phyloP scores from a whole-genome alignment of 2,797 vertebrate species.

The Betta splendens region DNA sequence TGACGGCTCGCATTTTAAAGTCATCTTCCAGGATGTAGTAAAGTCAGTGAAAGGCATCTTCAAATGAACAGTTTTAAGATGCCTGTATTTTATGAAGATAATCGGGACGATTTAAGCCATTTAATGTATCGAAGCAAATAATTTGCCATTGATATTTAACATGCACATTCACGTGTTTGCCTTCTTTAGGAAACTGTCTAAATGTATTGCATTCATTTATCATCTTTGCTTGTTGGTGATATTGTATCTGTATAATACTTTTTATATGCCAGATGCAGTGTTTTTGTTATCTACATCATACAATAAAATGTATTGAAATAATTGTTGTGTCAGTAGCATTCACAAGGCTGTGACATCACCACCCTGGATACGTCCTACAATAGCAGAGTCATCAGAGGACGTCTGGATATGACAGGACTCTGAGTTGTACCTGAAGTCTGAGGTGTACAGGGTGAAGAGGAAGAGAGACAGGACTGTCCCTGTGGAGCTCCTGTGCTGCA shows the following conservation, averaged over 20 bases:
- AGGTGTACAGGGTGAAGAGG: too few relatives aligned
- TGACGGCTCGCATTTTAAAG: constrained; percentile 82
- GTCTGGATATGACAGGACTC: too few relatives aligned
- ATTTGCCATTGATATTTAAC: not conserved
- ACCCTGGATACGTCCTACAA: too few relatives aligned
- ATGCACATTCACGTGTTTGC: not conserved
- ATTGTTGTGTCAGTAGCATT: not conserved
- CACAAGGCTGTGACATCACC: too few relatives aligned
- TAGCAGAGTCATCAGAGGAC: too few relatives aligned
- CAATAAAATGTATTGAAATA: not conserved
- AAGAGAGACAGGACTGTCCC: too few relatives aligned
- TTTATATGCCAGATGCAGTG: not conserved
- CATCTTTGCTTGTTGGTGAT: not conserved
- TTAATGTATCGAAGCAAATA: too few relatives aligned
- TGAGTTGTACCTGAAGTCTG: too few relatives aligned
- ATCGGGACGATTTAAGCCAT: not conserved
- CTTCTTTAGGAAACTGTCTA: not conserved
- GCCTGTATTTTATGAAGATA: not conserved
- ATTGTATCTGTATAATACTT: not conserved
- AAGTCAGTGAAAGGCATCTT: constrained; percentile 65
- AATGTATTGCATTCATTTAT: too few relatives aligned
- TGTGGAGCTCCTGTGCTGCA: too few relatives aligned
- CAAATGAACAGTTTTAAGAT: constrained; percentile 40
- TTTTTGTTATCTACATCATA: not conserved
- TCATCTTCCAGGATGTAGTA: constrained; percentile 58